phyloP scores from a whole-genome alignment of 1,140 invertebrate genomes.

The Neodiprion virginianus region DNA sequence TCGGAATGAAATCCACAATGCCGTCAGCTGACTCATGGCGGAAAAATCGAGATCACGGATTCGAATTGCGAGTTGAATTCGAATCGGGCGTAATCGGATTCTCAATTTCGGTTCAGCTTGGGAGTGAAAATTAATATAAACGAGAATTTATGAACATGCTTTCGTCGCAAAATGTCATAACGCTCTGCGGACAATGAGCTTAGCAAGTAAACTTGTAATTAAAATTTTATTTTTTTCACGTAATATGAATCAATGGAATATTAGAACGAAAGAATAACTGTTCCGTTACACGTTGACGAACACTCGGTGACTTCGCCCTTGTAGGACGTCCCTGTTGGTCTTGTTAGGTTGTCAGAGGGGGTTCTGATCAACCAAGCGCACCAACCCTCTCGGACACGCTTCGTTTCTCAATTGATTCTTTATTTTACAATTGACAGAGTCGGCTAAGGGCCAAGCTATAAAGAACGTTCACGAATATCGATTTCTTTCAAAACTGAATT shows the following conservation, averaged over 20 bases:
- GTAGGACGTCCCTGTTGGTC: slow-evolving; percentile 36
- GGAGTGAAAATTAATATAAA: background rate
- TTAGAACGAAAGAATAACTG: background rate
- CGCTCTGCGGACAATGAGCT: background rate
- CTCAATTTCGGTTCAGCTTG: background rate
- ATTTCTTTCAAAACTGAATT: slow-evolving; percentile 69
- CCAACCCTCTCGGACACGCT: slow-evolving; percentile 47
- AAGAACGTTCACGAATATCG: slow-evolving; percentile 32
- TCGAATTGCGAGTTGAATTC: background rate
- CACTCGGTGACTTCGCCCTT: slow-evolving; percentile 14
- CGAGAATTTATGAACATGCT: background rate
- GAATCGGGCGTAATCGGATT: background rate
- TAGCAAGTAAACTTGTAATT: background rate
- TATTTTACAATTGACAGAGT: slow-evolving; percentile 58
- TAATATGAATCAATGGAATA: background rate
- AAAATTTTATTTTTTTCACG: background rate
- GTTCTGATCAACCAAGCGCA: slow-evolving; percentile 54
- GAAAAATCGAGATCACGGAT: background rate
- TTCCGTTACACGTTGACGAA: background rate
- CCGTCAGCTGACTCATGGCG: slow-evolving; percentile 7
- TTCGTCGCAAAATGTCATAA: background rate
- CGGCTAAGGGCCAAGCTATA: slow-evolving; percentile 33
- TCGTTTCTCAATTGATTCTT: slow-evolving; percentile 62
- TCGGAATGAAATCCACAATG: background rate
- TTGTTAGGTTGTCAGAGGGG: slow-evolving; percentile 55